Percentiles rank a stretch among this genome's conserved stretches.
phyloP scores from a whole-genome alignment of 2,888 invertebrate species.

The Horisme vitalbata region DNA sequence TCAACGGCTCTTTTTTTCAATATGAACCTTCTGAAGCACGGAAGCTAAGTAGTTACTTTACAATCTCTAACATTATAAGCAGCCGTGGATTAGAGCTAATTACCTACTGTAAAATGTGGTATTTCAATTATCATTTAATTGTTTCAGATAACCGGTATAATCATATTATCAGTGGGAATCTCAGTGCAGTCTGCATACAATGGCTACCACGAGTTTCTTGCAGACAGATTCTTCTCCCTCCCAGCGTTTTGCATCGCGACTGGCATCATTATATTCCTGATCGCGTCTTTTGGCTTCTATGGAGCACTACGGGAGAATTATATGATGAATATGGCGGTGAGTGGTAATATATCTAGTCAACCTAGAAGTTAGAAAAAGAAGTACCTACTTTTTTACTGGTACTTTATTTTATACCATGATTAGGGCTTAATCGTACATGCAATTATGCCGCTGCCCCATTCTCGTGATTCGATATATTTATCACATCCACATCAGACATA shows the following conservation, averaged over 20 bases:
- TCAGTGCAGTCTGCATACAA: conserved; percentile 86
- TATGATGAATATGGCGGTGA: conserved; percentile 90
- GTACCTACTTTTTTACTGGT: too few species aligned
- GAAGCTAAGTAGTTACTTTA: too few species aligned
- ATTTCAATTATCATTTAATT: conserved; percentile 28
- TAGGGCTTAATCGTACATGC: too few species aligned
- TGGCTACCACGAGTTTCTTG: conserved; percentile 86
- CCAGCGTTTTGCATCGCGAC: conserved; percentile 88
- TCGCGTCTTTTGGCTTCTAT: conserved; percentile 94
- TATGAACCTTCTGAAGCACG: too few species aligned
- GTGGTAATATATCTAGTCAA: too few species aligned
- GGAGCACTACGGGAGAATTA: conserved; percentile 93
- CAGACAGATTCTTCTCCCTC: conserved; percentile 87
- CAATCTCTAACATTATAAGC: too few species aligned
- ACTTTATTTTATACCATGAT: too few species aligned
- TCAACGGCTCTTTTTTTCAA: too few species aligned
- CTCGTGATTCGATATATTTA: too few species aligned
- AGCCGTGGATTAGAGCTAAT: not conserved
- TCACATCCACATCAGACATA: too few species aligned
- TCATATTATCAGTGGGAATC: conserved; percentile 88
- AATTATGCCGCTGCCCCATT: too few species aligned
- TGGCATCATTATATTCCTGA: conserved; percentile 88
- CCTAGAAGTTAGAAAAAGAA: too few species aligned
- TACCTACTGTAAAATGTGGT: not conserved
- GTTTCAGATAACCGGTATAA: conserved; percentile 90